Evolutionary conservation across 2,888 invertebrate species (phyloP), one percentile per base, ranked within the genome.

Genomic region (Acleris emargana): DNA sequence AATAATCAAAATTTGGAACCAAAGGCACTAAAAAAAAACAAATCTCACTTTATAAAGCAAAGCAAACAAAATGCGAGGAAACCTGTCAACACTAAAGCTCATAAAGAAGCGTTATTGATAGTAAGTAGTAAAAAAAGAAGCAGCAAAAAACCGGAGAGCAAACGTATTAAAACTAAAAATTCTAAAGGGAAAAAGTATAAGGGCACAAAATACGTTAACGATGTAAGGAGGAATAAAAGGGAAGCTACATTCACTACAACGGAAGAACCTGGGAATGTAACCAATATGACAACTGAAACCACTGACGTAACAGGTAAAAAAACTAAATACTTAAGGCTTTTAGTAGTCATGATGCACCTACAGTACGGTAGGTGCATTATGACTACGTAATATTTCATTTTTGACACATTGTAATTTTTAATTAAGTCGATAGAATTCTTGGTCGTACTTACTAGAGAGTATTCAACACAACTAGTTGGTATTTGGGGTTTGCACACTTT

Each of bases 141-240:
- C 1, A n/a, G 20, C 5, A 57, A 45, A 57, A 45, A 45, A 7
- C 45, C 18, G 11, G 25, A 45, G 5, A 57, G 42, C n/a, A 57
- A 57, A 25, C 38, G 38, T 13, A 43, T 25, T 3, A 45, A 45
- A 25, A 11, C 7, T 20, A 20, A 11, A 9, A 57, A 45, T n/a
- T 25, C n/a, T 17, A 57, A 57, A 1, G 17, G n/a, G 11, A 57
- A 57, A n/a, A 22, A 57, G 25, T 45, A 57, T 17, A 57, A 45
- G 17, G 45, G 45, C 5, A 57, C 18, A 17, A 45, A 45, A 18
- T 54, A 25, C 45, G 1, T 16, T 13, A 43, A 45, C 25, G 13
- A 43, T 16, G 25, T 25, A 42, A 42, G 3, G 20, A 54, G 54
- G 32, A 50, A 50, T 50, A 64, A 59, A 17, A 59, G 59, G 9